Evolutionary conservation across 2,113 vertebrate species (phyloP).

Genomic region (Polyodon spathula): DNA sequence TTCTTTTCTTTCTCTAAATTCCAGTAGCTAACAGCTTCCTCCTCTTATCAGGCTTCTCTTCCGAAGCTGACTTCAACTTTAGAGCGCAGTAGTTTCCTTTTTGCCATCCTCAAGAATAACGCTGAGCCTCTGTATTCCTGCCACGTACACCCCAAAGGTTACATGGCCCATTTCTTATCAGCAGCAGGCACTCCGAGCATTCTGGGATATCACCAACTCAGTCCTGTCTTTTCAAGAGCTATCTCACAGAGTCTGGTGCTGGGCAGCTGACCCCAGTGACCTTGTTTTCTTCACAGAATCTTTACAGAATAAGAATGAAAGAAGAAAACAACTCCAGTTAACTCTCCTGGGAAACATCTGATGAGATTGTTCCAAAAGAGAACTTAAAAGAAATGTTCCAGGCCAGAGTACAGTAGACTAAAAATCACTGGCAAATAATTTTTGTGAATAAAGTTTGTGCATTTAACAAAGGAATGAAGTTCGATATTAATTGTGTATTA

Average conservation of each 20-base stretch:
- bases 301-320: conserved; percentile 50
- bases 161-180: conserved; percentile 73
- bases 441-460: conserved; percentile 24
- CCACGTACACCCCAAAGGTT: conserved; percentile 59
- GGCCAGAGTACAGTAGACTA: conserved; percentile 48
- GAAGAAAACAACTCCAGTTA: conserved; percentile 16
- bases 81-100: conserved; percentile 36
- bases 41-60: conserved; percentile 47
- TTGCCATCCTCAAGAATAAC: conserved; percentile 32
- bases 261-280: conserved; percentile 45
- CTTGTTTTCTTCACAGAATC: conserved; percentile 40
- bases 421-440: conserved; percentile 36
- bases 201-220: conserved; percentile 59
- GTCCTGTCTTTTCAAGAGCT: conserved; percentile 48
- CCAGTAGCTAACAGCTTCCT: conserved; percentile 42
- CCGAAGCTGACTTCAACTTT: conserved; percentile 58
- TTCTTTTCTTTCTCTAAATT: conserved; percentile 22
- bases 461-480: conserved; percentile 48
- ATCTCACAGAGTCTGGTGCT: conserved; percentile 40
- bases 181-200: conserved; percentile 50
- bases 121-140: conserved; percentile 54
- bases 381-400: conserved; percentile 48
- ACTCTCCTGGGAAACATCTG: conserved; percentile 45
- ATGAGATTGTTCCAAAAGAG: conserved; percentile 47
- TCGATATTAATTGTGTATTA: conserved; percentile 48